Conservation (phyloP, 1,140 invertebrate species). For the Venturia canescens region DNA sequence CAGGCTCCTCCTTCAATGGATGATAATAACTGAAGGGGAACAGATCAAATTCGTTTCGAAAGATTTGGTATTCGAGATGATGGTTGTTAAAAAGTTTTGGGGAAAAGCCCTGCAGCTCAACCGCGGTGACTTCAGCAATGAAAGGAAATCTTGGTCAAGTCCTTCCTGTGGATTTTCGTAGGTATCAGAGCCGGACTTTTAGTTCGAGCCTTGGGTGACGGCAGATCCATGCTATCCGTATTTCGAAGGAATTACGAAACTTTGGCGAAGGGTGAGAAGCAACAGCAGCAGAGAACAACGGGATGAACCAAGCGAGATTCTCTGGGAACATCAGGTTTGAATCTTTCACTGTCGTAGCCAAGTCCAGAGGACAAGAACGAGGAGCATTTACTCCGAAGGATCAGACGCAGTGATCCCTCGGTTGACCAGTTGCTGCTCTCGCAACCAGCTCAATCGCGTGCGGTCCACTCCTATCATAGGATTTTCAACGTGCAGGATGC, state of each 20-base stretch:
- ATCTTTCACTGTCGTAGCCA: constrained; percentile 20
- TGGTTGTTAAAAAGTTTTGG: constrained; percentile 36
- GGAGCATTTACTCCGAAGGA: constrained; percentile 40
- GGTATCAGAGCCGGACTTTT: constrained; percentile 19
- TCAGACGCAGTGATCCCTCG: constrained; percentile 19
- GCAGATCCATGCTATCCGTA: constrained; percentile 14
- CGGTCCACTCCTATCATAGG: constrained; percentile 11
- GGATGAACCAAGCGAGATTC: constrained; percentile 8
- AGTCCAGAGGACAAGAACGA: constrained; percentile 11
- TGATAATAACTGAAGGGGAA: background rate
- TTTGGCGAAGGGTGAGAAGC: constrained; percentile 2
- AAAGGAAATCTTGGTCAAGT: constrained; percentile 31
- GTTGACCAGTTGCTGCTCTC: constrained; percentile 23
- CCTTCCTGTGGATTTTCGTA: constrained; percentile 24
- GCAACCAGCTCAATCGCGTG: constrained; percentile 12
- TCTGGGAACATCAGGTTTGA: constrained; percentile 32
- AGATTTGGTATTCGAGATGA: background rate
- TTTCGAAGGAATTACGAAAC: constrained; percentile 42
- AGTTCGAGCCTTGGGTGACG: constrained; percentile 3
- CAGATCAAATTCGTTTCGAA: background rate
- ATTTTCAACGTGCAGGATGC: background rate
- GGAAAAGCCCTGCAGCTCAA: constrained; percentile 7
- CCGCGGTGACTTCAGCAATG: constrained; percentile 5
- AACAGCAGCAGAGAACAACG: background rate
- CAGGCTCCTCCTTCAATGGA: background rate